A percentile compares a stretch with the other conserved stretches of the same genome.
phyloP scores from a whole-genome alignment of 1,140 invertebrate species.

The Brachionus sp. region DNA sequence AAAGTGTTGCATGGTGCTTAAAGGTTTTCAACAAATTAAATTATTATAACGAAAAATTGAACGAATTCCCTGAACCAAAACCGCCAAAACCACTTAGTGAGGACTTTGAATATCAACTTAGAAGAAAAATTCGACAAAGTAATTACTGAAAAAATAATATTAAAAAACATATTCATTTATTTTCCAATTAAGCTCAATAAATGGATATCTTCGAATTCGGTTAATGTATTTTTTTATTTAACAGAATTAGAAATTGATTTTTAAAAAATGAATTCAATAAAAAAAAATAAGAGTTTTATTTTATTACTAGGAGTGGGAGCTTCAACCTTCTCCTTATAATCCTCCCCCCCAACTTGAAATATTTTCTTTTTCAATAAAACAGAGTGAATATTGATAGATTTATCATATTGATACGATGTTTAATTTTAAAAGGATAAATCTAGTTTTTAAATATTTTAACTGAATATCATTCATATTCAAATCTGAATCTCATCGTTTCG shows the following conservation, averaged over 20 bases:
- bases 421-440: too few relatives aligned
- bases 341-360: too few relatives aligned
- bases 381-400: too few relatives aligned
- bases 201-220: background rate
- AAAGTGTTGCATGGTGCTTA: conserved; percentile 27
- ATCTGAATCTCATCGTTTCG: too few relatives aligned
- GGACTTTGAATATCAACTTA: conserved; percentile 43
- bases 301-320: too few relatives aligned
- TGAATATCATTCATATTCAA: too few relatives aligned
- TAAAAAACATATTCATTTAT: background rate
- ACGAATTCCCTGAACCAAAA: conserved; percentile 42
- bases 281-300: background rate
- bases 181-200: background rate
- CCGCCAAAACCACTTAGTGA: conserved; percentile 41
- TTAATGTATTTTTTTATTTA: background rate
- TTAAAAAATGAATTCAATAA: background rate
- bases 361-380: too few relatives aligned
- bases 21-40: conserved; percentile 25
- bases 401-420: too few relatives aligned
- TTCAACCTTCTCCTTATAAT: too few relatives aligned
- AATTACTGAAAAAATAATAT: background rate
- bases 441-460: too few relatives aligned
- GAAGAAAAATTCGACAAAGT: conserved; percentile 43
- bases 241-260: background rate
- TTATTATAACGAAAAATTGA: conserved; percentile 45